Evolutionary conservation across 2,797 vertebrate genomes (phyloP), one percentile per base, ranked within the genome.

Genomic region (Anas acuta): DNA sequence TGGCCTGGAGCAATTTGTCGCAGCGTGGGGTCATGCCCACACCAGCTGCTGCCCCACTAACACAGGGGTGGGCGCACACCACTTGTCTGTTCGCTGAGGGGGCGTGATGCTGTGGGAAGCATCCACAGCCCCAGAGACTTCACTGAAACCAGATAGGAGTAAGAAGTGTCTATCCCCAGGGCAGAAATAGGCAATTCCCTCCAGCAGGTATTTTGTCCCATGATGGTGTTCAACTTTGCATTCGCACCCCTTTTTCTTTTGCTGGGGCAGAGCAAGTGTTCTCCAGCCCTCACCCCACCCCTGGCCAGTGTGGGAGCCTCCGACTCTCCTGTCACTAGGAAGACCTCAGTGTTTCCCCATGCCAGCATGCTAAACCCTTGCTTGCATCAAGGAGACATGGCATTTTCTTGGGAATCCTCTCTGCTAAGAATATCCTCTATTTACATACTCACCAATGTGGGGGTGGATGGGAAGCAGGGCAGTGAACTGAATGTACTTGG

Each of bases 391-490:
- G 79, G 57, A 77, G 77, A 87, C 77, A 26, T 95, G 91, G 80
- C 91, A 96, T 96, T 93, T 96, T 96, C 95, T 95, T 92, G 95
- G 95, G 95, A 97, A 96, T 94, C 95, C 96, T 96, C 96, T 64
- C 74, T 73, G 89, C 95, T 96, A 97, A 96, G 93, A 97, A 96
- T 97, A 97, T 92, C 93, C 77, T 97, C 87, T 94, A 79, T 96
- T 95, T 96, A 96, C 80, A 92, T 43, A 92, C 77, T 80, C 79
- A 4, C 66, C 66, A 54, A 4, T 67, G 85, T 11, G 89, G 92
- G 91, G 93, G 92, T 0, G 33, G 92, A 90, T 84, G 91, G 94
- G 89, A 96, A 91, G 25, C 93, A 74, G 80, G 89, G 85, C 92
- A 90, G 87, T 22, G 95, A 93, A 95, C 95, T 95, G 91, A 92